Conservation (phyloP, 2,113 vertebrate genomes). For the Hirundichthys speculiger region DNA sequence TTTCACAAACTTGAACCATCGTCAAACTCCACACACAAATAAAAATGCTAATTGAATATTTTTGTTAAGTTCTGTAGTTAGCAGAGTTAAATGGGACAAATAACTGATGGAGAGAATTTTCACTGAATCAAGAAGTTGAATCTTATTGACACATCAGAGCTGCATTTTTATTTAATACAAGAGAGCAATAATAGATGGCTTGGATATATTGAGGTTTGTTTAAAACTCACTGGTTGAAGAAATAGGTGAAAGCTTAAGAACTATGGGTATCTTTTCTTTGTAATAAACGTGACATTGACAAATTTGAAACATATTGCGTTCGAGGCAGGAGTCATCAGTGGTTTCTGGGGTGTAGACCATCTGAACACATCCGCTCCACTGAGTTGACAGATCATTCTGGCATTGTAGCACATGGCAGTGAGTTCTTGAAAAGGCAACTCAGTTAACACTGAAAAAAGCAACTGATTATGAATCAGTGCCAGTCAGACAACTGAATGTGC, state of each 20-base stretch:
- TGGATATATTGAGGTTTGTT: not conserved
- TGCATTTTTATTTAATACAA: too few species aligned
- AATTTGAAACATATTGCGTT: not conserved
- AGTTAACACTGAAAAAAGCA: not conserved
- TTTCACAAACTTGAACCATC: not conserved
- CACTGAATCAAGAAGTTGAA: too few species aligned
- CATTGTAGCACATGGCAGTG: not conserved
- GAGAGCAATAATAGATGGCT: too few species aligned
- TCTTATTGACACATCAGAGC: too few species aligned
- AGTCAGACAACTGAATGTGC: not conserved
- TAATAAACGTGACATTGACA: not conserved
- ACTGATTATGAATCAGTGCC: not conserved
- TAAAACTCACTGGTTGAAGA: not conserved
- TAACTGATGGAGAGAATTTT: too few species aligned
- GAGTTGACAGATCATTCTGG: not conserved
- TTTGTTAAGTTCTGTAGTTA: too few species aligned
- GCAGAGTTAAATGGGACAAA: too few species aligned
- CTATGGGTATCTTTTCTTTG: not conserved
- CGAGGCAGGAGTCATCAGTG: too few species aligned
- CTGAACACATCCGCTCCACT: not conserved
- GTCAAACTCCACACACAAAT: too few species aligned
- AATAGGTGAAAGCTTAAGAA: not conserved
- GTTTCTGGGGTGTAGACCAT: not conserved
- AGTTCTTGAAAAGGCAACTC: conserved; percentile 1
- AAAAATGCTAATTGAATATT: not conserved